Conservation (phyloP, 2,113 vertebrate species). For the Galemys pyrenaicus region DNA sequence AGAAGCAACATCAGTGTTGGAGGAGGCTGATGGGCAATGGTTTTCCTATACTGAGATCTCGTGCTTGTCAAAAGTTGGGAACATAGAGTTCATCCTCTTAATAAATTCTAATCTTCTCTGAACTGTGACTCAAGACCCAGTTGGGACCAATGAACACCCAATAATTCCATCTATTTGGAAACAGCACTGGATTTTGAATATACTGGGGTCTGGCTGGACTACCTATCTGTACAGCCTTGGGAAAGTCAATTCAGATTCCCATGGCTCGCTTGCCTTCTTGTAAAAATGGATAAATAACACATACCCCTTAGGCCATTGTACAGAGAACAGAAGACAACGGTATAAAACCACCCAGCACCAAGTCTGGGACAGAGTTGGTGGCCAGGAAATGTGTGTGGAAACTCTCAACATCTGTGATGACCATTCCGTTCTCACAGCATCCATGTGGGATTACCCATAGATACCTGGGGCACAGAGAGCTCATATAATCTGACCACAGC, state of each 20-base stretch:
- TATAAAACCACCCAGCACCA: not conserved
- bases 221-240: not conserved
- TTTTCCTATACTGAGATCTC: not conserved
- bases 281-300: slow-evolving; percentile 49
- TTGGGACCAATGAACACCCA: slow-evolving; percentile 19
- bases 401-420: not conserved
- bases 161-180: slow-evolving; percentile 37
- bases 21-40: not conserved
- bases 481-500: not conserved
- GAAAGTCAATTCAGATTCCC: slow-evolving; percentile 40
- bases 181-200: not conserved
- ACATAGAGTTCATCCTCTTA: slow-evolving; percentile 28
- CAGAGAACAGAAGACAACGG: slow-evolving; percentile 3
- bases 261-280: slow-evolving; percentile 26
- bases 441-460: not conserved
- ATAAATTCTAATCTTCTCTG: not conserved
- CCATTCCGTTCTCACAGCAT: not conserved
- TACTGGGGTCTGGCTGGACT: not conserved
- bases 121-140: not conserved
- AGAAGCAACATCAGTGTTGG: not conserved
- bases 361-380: not conserved
- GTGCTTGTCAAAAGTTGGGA: slow-evolving; percentile 45
- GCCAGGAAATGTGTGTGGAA: not conserved
- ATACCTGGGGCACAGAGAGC: not conserved
- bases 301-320: not conserved